phyloP scores from a whole-genome alignment of 2,888 invertebrate genomes.

The Eledone cirrhosa region DNA sequence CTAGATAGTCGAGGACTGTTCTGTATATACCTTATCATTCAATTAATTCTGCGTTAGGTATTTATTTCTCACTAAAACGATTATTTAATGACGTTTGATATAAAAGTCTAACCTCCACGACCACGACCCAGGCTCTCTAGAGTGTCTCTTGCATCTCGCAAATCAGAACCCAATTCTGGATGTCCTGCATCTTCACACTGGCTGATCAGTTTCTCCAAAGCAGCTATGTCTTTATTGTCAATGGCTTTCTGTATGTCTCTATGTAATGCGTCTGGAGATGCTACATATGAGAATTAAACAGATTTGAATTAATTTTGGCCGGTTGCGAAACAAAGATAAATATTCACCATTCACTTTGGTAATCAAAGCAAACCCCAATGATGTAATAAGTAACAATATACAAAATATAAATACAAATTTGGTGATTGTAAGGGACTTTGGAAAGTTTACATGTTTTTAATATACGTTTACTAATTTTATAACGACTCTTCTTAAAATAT shows the following conservation, averaged over 20 bases:
- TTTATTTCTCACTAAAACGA: too few relatives aligned
- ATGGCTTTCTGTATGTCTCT: background rate
- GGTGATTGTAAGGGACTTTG: too few relatives aligned
- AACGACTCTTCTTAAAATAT: too few relatives aligned
- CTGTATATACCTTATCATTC: too few relatives aligned
- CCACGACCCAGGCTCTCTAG: background rate
- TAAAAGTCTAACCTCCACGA: slow-evolving; percentile 21
- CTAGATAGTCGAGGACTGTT: too few relatives aligned
- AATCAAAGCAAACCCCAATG: background rate
- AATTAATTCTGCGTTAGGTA: too few relatives aligned
- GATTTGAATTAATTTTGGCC: background rate
- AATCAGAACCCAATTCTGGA: slow-evolving; percentile 12
- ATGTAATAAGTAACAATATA: background rate
- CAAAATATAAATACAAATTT: too few relatives aligned
- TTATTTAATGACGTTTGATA: too few relatives aligned
- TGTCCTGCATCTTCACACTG: slow-evolving; percentile 8
- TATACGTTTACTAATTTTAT: too few relatives aligned
- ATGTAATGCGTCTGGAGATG: background rate
- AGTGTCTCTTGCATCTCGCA: background rate
- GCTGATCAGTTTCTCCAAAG: background rate
- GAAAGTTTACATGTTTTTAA: too few relatives aligned
- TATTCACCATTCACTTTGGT: background rate
- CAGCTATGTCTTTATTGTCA: background rate
- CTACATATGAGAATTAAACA: background rate
- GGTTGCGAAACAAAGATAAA: background rate